Conservation (phyloP, 1,140 invertebrate species). For the Cryptotermes secundus region DNA sequence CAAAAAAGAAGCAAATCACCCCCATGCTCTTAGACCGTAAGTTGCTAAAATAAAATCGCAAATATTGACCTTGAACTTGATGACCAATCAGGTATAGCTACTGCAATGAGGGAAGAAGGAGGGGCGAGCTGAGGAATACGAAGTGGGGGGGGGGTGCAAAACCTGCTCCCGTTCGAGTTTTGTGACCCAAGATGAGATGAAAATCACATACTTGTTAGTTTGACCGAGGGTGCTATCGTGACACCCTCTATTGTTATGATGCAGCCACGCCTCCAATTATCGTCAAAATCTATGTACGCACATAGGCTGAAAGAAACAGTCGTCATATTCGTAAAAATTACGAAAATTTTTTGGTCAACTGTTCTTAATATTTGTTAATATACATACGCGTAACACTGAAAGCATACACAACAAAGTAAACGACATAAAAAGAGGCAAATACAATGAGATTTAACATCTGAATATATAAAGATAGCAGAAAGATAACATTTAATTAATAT, state of each 20-base stretch:
- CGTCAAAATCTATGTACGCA: background rate
- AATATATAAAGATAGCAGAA: too few species aligned
- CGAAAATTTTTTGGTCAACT: too few species aligned
- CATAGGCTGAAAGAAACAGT: too few species aligned
- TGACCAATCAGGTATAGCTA: background rate
- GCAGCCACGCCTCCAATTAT: background rate
- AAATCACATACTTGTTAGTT: background rate
- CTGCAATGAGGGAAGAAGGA: background rate
- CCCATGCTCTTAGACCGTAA: background rate
- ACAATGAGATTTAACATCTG: too few species aligned
- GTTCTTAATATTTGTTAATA: too few species aligned
- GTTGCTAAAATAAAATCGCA: background rate
- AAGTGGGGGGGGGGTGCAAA: slow-evolving; percentile 1
- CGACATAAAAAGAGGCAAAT: too few species aligned
- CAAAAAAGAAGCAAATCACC: background rate
- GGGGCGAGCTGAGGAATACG: background rate
- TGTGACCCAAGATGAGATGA: background rate
- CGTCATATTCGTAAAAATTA: too few species aligned
- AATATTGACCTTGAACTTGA: slow-evolving; percentile 9
- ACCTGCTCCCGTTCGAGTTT: background rate
- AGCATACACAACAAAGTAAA: too few species aligned
- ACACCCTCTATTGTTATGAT: background rate
- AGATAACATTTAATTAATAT: too few species aligned
- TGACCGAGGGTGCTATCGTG: background rate
- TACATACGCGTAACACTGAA: too few species aligned